Conservation (phyloP, 2,888 invertebrate species). For the Micoletzkya japonica region DNA sequence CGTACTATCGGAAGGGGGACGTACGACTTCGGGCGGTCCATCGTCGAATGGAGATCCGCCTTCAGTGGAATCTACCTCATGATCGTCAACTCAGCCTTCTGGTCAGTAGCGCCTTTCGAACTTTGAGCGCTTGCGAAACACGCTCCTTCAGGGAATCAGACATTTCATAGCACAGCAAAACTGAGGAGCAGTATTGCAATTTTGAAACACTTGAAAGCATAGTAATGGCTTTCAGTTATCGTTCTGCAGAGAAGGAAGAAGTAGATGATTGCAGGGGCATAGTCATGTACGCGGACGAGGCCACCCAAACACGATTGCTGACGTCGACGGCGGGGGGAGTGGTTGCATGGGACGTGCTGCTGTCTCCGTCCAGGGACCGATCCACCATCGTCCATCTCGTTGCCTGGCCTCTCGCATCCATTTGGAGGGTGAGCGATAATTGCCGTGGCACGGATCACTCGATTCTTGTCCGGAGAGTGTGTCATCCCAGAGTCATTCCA, state of each 20-base stretch:
- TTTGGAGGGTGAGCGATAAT: slow-evolving; percentile 51
- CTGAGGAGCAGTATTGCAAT: too few species aligned
- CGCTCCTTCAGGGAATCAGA: too few species aligned
- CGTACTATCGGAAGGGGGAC: slow-evolving; percentile 13
- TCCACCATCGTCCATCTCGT: slow-evolving; percentile 50
- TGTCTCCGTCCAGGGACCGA: slow-evolving; percentile 49
- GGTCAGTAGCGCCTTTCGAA: too few species aligned
- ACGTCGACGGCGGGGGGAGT: slow-evolving; percentile 41
- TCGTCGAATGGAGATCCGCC: slow-evolving; percentile 55
- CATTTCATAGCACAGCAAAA: too few species aligned
- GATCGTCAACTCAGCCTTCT: slow-evolving; percentile 54
- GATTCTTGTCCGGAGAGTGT: too few species aligned
- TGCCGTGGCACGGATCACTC: too few species aligned
- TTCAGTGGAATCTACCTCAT: slow-evolving; percentile 54
- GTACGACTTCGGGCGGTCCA: slow-evolving; percentile 33
- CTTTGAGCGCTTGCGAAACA: too few species aligned
- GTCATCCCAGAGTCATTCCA: not conserved
- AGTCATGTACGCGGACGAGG: slow-evolving; percentile 45
- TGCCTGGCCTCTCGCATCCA: slow-evolving; percentile 52
- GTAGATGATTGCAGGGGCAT: too few species aligned
- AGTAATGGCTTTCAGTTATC: too few species aligned
- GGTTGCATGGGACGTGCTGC: slow-evolving; percentile 52
- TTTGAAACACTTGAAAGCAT: too few species aligned
- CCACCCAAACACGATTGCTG: slow-evolving; percentile 39
- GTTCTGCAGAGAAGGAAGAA: too few species aligned